Percentiles rank a stretch among this genome's conserved stretches.
These are phyloP conservation scores for Apis florea DNA, from an alignment of 1,140 invertebrate species.

Conservation along the genomic window DNA sequence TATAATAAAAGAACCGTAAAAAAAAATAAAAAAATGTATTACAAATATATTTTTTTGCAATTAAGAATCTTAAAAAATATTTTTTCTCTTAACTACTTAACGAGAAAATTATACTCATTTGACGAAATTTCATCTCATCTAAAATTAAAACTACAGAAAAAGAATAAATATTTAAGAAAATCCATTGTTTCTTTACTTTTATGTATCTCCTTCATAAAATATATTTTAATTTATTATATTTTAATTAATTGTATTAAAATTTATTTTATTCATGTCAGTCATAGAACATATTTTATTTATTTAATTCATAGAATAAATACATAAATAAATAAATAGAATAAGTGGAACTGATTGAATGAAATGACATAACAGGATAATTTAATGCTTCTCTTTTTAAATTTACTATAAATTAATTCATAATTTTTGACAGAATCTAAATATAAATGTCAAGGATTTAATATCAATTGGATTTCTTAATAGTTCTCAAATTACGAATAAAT, in stretches of 20 bases:
- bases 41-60: too few relatives aligned
- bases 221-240: neutral
- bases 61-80: too few relatives aligned
- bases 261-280: neutral
- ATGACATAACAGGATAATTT: constrained; percentile 4
- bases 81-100: too few relatives aligned
- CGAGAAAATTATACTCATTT: too few relatives aligned
- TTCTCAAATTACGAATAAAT: constrained; percentile 2
- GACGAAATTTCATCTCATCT: too few relatives aligned
- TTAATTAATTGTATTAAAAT: neutral
- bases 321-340: neutral
- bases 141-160: too few relatives aligned
- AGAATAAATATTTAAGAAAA: too few relatives aligned
- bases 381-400: constrained; percentile 4
- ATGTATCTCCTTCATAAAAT: too few relatives aligned
- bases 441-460: neutral
- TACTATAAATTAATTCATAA: neutral
- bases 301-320: constrained; percentile 3
- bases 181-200: too few relatives aligned
- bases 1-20: too few relatives aligned
- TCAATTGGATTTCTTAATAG: neutral
- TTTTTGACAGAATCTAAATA: neutral
- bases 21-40: too few relatives aligned
- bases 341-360: neutral
- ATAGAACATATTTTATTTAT: too few relatives aligned